Base-by-base conservation (phyloP, 2,888 invertebrate genomes). In the Cryptosula pallasiana region DNA sequence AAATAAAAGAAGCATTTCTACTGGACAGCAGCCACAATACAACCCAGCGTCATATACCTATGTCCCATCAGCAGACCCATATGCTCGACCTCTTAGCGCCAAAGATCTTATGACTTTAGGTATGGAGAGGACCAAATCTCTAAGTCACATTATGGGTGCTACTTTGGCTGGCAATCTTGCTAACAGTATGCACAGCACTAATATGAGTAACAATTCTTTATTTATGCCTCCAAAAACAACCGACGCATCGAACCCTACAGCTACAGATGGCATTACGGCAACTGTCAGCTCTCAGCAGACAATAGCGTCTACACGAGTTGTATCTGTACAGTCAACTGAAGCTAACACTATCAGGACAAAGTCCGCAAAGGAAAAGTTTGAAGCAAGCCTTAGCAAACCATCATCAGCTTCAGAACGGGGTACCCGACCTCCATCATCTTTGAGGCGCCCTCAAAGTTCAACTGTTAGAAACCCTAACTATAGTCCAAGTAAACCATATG, bases 71-170 rank as follows among this genome's bases (percentile, higher is more conserved):
- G 72, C 73, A 13, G 79, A 80, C 72, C 80, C 80, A 0, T 81
- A 80, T 74, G 75, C 78, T 25, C 76, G 80, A 71, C 82, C 82
- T 3, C 74, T 81, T 9, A 82, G 81, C 80, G 81, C 82, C 73
- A 79, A 79, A 74, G 81, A 82, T 71, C 25, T 74, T 16, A 54
- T 70, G 70, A 70, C 70, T 23, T 13, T 54, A n/a, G 70, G 70
- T 35, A 2, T 63, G 13, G 63, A 63, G 27, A 27, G 63, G 32
- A 63, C 63, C n/a, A 63, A 63, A 32, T 32, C 63, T 13, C 63
- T 63, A 25, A 63, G 32, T 32, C 63, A 63, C 63, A 63, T 63
- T 5, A 63, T 63, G 63, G 27, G 27, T 63, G 27, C 63, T 32
- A 63, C 63, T 25, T 32, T 63, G 32, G 63, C 63, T 63, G 63